Base-by-base conservation (phyloP, 2,797 vertebrate genomes). In the Gadopsis marmoratus region DNA sequence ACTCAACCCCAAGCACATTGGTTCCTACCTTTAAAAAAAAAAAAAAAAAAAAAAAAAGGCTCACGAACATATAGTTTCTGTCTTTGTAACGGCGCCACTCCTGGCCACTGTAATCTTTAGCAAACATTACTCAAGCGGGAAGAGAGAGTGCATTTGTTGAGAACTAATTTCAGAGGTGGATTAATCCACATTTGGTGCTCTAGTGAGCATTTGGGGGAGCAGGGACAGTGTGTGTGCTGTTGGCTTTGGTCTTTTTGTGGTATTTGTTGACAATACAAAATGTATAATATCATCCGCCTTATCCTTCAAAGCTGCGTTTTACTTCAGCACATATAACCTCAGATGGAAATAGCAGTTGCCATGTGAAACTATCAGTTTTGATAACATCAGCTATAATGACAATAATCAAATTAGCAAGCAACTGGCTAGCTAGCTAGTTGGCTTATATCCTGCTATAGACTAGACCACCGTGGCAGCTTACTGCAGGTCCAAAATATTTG, bases 381-480 rank as follows among this genome's bases (percentile, higher is more conserved):
- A 50, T 7, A 61, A 26, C 35, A n/a, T 35, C 14, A 54, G 19
- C 35, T 48, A 5, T 4, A 10, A 54, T 4, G 3, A 5, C 17
- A n/a, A 13, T 33, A 7, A 29, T 48, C 21, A 37, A 31, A 26
- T 41, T 47, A 16, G 31, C 23, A 9, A n/a, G 5, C 43, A 14
- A n/a, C 14, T 59, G n/a, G 43, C 65, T 77, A 37, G 41, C 65
- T 76, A 37, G 39, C 59, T 69, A 48, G 63, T 35, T 56, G 58
- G 56, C 58, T n/a, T 31, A 35, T 29, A 37, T 14, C 26, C 47
- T 39, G 56, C n/a, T 5, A 35, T 0, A 14, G 1, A 3, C 43
- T 58, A 9, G 14, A n/a, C n/a, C n/a, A 43, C 29, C 17, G 4
- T 0, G 11, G 54, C 63, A 63, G 16, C 39, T 48, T 13, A 11